phyloP scores from a whole-genome alignment of 2,888 invertebrate genomes.

The Cactoblastis cactorum region DNA sequence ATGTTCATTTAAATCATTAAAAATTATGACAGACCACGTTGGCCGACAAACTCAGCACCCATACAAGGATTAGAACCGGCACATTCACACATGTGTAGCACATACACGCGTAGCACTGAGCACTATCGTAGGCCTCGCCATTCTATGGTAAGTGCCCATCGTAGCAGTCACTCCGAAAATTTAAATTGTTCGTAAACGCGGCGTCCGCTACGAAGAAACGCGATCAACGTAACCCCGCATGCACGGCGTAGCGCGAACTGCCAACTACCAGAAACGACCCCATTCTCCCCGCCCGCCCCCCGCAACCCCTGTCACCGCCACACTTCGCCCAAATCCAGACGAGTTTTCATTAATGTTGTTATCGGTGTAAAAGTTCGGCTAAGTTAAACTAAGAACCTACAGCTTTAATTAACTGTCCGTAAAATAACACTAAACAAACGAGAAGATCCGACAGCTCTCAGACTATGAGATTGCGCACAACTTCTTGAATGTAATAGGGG shows the following conservation, averaged over 20 bases:
- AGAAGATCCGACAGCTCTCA: constrained; percentile 41
- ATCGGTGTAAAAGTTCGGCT: constrained; percentile 70
- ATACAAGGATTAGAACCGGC: constrained; percentile 43
- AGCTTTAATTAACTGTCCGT: constrained; percentile 74
- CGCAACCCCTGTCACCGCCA: constrained; percentile 59
- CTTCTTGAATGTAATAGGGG: constrained; percentile 33
- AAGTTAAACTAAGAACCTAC: constrained; percentile 65
- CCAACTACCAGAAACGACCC: constrained; percentile 48
- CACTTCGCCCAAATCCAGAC: constrained; percentile 67
- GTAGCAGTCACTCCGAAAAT: constrained; percentile 30
- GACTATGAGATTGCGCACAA: constrained; percentile 36
- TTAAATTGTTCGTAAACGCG: constrained; percentile 47
- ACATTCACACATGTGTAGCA: constrained; percentile 52
- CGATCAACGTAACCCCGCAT: constrained; percentile 51
- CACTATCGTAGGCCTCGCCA: constrained; percentile 38
- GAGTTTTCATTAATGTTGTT: constrained; percentile 77
- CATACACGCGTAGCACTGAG: constrained; percentile 53
- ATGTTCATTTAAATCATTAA: constrained; percentile 51
- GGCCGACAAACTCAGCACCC: constrained; percentile 61
- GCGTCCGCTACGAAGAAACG: constrained; percentile 30
- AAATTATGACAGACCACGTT: constrained; percentile 57
- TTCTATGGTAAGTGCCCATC: constrained; percentile 33
- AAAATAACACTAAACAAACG: constrained; percentile 61
- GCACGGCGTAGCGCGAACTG: constrained; percentile 60
- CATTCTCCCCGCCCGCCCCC: constrained; percentile 49